Conservation (phyloP, 2,888 invertebrate species). For the Limnephilus auricula region DNA sequence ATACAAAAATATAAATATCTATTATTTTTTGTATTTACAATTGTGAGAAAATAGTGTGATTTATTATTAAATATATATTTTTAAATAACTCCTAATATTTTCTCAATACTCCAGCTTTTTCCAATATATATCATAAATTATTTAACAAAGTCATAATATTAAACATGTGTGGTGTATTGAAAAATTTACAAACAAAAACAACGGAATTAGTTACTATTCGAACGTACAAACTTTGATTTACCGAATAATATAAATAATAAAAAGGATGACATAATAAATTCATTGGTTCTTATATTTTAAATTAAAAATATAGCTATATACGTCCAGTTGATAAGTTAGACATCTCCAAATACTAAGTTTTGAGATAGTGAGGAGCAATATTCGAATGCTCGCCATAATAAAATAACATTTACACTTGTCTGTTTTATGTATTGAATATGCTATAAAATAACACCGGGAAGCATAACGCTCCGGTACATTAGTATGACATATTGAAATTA, state of each 20-base stretch:
- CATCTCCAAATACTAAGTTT: too few species aligned
- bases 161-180: neutral
- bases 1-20: slow-evolving; percentile 64
- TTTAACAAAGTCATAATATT: slow-evolving; percentile 67
- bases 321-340: too few species aligned
- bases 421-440: too few species aligned
- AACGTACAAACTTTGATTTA: neutral
- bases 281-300: neutral
- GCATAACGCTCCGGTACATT: too few species aligned
- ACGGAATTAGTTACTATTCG: neutral
- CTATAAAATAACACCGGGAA: too few species aligned
- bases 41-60: slow-evolving; percentile 63
- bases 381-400: too few species aligned
- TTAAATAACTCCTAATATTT: slow-evolving; percentile 59
- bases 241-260: neutral
- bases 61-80: slow-evolving; percentile 40
- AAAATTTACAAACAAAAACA: slow-evolving; percentile 40
- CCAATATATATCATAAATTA: slow-evolving; percentile 70
- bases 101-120: slow-evolving; percentile 70
- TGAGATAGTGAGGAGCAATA: too few species aligned
- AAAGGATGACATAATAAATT: neutral
- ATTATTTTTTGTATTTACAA: slow-evolving; percentile 57
- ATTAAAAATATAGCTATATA: neutral
- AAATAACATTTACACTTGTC: too few species aligned
- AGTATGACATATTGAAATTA: too few species aligned